These are phyloP conservation scores for Solenopsis invicta DNA, from an alignment of 1,140 invertebrate species.

Conservation along the genomic window DNA sequence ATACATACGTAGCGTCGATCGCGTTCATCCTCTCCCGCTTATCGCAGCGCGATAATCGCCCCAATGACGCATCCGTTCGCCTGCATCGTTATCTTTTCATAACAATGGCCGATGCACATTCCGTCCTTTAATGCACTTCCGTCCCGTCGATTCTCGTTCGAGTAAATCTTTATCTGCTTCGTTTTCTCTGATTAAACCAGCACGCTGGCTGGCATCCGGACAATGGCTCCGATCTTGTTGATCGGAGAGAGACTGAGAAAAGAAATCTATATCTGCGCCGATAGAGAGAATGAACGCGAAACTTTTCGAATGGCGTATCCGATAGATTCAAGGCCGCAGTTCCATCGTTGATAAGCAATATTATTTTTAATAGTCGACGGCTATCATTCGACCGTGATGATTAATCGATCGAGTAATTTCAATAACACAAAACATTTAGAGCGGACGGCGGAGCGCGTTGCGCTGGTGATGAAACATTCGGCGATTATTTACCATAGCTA, in stretches of 20 bases:
- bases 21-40: slow-evolving; percentile 21
- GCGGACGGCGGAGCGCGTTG: slow-evolving; percentile 4
- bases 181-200: background rate
- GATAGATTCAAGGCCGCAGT: background rate
- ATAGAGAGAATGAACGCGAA: background rate
- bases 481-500: slow-evolving; percentile 60
- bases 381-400: slow-evolving; percentile 63
- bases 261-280: background rate
- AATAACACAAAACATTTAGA: slow-evolving; percentile 76
- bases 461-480: slow-evolving; percentile 72
- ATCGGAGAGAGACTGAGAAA: background rate
- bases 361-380: slow-evolving; percentile 6
- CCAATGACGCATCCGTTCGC: slow-evolving; percentile 28
- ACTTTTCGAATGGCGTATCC: background rate
- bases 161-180: background rate
- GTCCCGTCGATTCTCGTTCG: background rate
- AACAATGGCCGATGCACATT: slow-evolving; percentile 30
- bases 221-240: background rate
- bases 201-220: background rate
- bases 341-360: slow-evolving; percentile 12
- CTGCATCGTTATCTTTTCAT: slow-evolving; percentile 44
- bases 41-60: slow-evolving; percentile 66
- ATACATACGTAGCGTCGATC: slow-evolving; percentile 12
- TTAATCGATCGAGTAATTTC: slow-evolving; percentile 73
- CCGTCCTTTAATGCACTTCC: slow-evolving; percentile 15